Percentiles rank a stretch among this genome's conserved stretches.
Evolutionary conservation across 2,888 invertebrate genomes (phyloP).

Genomic region (Andrena bicolor): DNA sequence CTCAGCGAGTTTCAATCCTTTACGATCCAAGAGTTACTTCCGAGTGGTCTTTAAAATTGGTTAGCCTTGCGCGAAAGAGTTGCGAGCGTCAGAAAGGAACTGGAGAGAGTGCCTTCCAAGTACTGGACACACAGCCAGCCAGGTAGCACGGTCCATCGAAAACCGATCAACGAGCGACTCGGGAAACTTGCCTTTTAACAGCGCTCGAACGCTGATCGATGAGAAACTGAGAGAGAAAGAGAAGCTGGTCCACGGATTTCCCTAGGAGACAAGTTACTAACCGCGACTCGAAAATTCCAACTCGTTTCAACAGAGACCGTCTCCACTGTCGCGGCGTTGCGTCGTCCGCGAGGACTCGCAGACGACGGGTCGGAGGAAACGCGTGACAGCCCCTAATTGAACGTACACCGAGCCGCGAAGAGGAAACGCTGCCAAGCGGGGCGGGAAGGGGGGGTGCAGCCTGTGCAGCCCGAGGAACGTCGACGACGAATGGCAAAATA

Average conservation of each 20-base stretch:
- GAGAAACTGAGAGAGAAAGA: background rate
- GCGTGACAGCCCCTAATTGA: conserved; percentile 10
- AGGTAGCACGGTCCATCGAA: background rate
- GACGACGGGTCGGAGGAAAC: background rate
- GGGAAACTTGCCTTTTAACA: background rate
- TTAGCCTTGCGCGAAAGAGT: background rate
- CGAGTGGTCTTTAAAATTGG: background rate
- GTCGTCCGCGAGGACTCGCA: background rate
- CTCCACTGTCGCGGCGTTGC: background rate
- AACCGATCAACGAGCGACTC: conserved; percentile 2
- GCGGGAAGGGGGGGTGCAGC: too few relatives aligned
- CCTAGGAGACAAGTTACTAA: background rate
- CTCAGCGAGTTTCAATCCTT: too few relatives aligned
- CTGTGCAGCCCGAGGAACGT: conserved; percentile 15
- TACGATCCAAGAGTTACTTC: too few relatives aligned
- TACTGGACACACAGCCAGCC: background rate
- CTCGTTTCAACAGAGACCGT: conserved; percentile 40
- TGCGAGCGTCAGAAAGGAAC: background rate
- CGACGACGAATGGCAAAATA: conserved; percentile 29
- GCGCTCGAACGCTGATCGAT: conserved; percentile 19
- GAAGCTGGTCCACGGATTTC: conserved; percentile 30
- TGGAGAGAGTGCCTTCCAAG: background rate
- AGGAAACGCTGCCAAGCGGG: background rate
- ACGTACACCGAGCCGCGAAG: background rate
- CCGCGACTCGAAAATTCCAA: conserved; percentile 28